Base-by-base conservation (phyloP, 2,888 invertebrate genomes). In the Meteorus cinctellus region DNA sequence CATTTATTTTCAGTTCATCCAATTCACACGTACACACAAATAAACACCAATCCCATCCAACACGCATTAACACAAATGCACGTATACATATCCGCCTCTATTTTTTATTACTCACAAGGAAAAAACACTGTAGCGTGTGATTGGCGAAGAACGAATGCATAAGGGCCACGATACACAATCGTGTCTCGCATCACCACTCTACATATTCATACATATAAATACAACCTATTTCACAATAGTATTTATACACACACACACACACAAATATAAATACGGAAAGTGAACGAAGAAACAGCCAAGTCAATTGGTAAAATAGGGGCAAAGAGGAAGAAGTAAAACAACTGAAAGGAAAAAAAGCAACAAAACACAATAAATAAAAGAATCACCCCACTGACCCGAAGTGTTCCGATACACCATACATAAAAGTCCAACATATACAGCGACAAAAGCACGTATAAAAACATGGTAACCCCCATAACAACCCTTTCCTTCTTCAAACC, bases 1-100 rank as follows among this genome's bases (percentile, higher is more conserved):
- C 45, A 55, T 69, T 45, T 27, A 12, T 29, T 48, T 55, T 6
- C 31, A 69, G 12, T n/a, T 27, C 19, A 29, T 68, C n/a, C 48
- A 48, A 29, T 45, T 45, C 31, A 59, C 24, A n/a, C 48, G n/a
- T 24, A 55, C 60, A 34, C 31, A 73, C 70, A 51, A 77, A 16
- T 4, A 16, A 16, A n/a, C 48, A 10, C 19, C 19, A 5, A 8
- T 12, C 41, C 41, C 41, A 0, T 10, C 41, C 8, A 19, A 24
- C 16, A 55, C n/a, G 4, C 19, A 55, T 55, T 8, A 5, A 55
- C 8, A 19, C 4, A 55, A n/a, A 19, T 19, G 6, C 4, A 55
- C 10, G 24, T 24, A 19, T 55, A 48, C 4, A 48, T n/a, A 48
- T 48, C 4, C 16, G n/a, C 48, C n/a, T 16, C n/a, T 48, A 48